These are phyloP conservation scores for Condylura cristata DNA, from an alignment of 2,113 vertebrate species.

Conservation along the genomic window DNA sequence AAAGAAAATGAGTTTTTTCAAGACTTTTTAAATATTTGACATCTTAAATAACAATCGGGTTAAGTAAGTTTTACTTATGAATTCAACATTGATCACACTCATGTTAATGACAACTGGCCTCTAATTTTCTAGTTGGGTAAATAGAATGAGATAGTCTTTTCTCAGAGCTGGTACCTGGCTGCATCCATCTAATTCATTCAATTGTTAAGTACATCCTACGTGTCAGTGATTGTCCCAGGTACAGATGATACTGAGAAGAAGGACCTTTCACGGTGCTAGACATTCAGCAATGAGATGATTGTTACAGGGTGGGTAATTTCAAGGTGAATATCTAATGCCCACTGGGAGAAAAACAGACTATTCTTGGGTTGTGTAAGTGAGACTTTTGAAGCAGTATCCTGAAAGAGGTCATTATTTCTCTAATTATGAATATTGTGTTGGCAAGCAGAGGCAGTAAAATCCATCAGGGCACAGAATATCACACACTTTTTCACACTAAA, in stretches of 20 bases:
- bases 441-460: not conserved
- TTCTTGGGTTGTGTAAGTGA: not conserved
- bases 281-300: not conserved
- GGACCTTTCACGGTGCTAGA: not conserved
- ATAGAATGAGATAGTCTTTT: not conserved
- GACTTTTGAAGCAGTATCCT: not conserved
- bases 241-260: not conserved
- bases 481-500: not conserved
- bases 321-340: not conserved
- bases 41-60: not conserved
- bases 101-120: not conserved
- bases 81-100: not conserved
- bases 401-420: not conserved
- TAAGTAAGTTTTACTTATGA: not conserved
- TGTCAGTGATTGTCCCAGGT: not conserved
- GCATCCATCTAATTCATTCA: not conserved
- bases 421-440: not conserved
- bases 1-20: not conserved
- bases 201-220: not conserved
- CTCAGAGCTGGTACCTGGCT: not conserved
- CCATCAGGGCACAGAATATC: not conserved
- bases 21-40: slow-evolving; percentile 11
- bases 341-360: not conserved
- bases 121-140: not conserved
- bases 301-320: not conserved